Percentiles rank a stretch among this genome's conserved stretches.
phyloP scores from a whole-genome alignment of 2,888 invertebrate genomes.

The Synergus japonicus region DNA sequence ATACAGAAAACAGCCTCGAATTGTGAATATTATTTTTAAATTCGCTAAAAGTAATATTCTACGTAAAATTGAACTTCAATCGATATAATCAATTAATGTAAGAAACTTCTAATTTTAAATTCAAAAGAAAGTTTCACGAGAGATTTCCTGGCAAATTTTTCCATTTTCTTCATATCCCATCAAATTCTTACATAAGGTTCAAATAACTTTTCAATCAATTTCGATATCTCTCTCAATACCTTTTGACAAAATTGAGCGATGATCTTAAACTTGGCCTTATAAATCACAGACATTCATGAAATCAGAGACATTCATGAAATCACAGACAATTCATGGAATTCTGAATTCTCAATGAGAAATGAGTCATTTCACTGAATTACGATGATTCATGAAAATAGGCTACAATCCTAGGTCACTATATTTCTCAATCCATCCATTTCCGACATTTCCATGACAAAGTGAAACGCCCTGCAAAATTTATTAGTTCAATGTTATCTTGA shows the following conservation, averaged over 20 bases:
- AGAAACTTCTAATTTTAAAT: not conserved
- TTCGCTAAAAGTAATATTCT: no score
- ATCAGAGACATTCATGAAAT: not conserved
- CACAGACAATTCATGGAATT: not conserved
- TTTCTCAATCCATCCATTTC: not conserved
- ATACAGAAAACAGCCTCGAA: no score
- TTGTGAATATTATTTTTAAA: no score
- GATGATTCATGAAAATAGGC: conserved; percentile 31
- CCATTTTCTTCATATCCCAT: no score
- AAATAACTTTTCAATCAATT: no score
- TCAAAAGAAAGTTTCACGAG: not conserved
- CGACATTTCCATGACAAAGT: not conserved
- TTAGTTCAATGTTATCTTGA: not conserved
- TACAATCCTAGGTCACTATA: not conserved
- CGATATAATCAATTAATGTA: not conserved
- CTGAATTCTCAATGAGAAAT: conserved; percentile 18
- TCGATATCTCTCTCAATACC: not conserved
- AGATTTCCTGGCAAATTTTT: no score
- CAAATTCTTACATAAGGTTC: no score
- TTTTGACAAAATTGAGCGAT: not conserved
- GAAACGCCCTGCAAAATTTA: not conserved
- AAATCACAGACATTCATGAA: not conserved
- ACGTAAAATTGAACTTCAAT: not conserved
- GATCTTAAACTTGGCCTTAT: not conserved
- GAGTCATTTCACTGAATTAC: conserved; percentile 1